Evolutionary conservation across 2,888 invertebrate genomes (phyloP), one percentile per base, ranked within the genome.

Genomic region (Lamellibrachia satsuma): DNA sequence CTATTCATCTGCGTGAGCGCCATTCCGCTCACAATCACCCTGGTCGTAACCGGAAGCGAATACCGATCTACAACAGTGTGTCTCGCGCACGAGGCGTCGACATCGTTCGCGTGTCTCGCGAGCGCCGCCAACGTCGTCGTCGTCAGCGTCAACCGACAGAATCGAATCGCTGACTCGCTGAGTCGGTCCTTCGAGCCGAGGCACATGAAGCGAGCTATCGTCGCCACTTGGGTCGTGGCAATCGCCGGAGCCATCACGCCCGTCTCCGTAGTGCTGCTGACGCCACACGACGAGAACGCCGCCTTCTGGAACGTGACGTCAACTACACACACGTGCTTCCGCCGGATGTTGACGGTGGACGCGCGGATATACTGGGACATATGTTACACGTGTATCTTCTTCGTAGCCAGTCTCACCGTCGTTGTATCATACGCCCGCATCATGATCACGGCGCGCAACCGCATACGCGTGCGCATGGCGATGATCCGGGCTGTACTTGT

Each of bases 271-370:
- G 75, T 75, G 75, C 3, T 22, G 75, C 22, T 75, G 75, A 75
- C 75, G 22, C n/a, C 75, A 22, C 75, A n/a, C 75, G 75, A 75
- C 75, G 75, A 75, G n/a, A 75, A 75, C 75, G 75, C 22, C 75
- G 75, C 75, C 75, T 75, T 15, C 75, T 75, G 75, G 75, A 75
- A 75, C 75, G 75, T n/a, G 75, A 75, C 75, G 75, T 75, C 75
- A n/a, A 75, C 75, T 15, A 75, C 75, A n/a, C 75, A 75, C 0
- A 75, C 75, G 75, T 75, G 75, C 75, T 75, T 75, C 75, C 75
- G 75, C 75, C 75, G 75, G 75, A 75, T 75, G 75, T 15, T 75
- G 75, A 15, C 75, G 22, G 75, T 75, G 15, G 22, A 75, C 75
- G 75, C 75, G 75, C 75, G 75, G 15, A 75, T 75, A 11, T 75